Base-by-base conservation (phyloP, 2,113 vertebrate species). In the Leuciscus idus region DNA sequence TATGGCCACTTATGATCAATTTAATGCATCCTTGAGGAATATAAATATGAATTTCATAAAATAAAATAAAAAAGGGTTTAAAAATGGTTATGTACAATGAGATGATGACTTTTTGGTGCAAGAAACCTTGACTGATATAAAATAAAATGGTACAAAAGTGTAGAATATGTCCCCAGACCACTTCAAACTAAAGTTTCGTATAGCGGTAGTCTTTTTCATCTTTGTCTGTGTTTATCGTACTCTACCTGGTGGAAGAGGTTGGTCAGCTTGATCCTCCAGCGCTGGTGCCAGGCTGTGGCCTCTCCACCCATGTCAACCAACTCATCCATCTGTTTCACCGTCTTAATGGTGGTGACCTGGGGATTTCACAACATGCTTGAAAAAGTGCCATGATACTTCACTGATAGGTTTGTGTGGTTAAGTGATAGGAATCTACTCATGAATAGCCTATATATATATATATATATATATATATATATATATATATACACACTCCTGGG, bases 281-380 rank as follows among this genome's bases (percentile, higher is more conserved):
- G 97, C 89, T 95, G 91, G 84, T 98, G 96, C 98, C 97, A 99
- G 73, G 96, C 96, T 0, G 96, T 95, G 0, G 95, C 93, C 6
- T 98, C 97, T 0, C 94, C 93, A 91, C 97, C 96, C 94, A 99
- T 93, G 89, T 97, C 95, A 12, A 98, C 96, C 92, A 99, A 89
- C 21, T 99, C 98, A 0, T 99, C 97, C 92, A 97, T 93, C 90
- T 96, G 93, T 92, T 98, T 98, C 92, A 99, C 97, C 0, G 97
- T 98, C 93, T 99, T 99, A 90, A 99, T 99, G 89, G 97, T 98
- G 81, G 98, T 99, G 28, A 99, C 98, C 98, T 99, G 90, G 0
- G 11, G 43, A 64, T 89, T 66, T 39, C 36, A 55, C 79, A 76
- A 39, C n/a, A 28, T 55, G 11, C 26, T 57, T 72, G 33, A 52